phyloP scores from a whole-genome alignment of 2,888 invertebrate genomes.

The Ernsta delagoae region DNA sequence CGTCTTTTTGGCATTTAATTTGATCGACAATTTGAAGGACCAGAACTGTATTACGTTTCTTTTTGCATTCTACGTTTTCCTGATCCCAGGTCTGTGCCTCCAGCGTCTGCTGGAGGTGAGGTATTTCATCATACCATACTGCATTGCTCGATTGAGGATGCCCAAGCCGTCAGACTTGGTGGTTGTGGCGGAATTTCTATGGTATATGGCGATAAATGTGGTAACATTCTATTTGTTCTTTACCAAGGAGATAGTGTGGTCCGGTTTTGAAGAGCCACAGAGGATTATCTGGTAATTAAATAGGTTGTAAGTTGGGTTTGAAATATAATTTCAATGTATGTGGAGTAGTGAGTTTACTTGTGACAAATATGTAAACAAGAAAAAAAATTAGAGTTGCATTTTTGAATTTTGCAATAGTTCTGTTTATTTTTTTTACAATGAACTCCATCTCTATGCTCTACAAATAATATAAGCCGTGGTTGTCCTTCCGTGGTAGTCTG shows the following conservation, averaged over 20 bases:
- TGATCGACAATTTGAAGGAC: slow-evolving; percentile 79
- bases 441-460: no score
- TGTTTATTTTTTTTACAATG: no score
- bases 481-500: no score
- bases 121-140: slow-evolving; percentile 97
- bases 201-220: slow-evolving; percentile 88
- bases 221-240: slow-evolving; percentile 91
- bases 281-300: slow-evolving; percentile 95
- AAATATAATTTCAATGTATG: no score
- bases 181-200: slow-evolving; percentile 85
- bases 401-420: no score
- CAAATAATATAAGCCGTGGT: no score
- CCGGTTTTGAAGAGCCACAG: slow-evolving; percentile 88
- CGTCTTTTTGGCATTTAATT: slow-evolving; percentile 85
- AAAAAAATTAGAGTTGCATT: no score
- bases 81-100: slow-evolving; percentile 88
- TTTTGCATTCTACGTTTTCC: slow-evolving; percentile 85
- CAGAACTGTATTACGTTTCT: slow-evolving; percentile 82
- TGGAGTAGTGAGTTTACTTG: no score
- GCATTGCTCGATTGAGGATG: slow-evolving; percentile 90
- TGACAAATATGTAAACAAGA: no score
- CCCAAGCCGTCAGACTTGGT: slow-evolving; percentile 77
- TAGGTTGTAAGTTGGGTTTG: no score
- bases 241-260: slow-evolving; percentile 92
- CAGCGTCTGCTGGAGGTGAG: slow-evolving; percentile 96